phyloP scores from a whole-genome alignment of 2,888 invertebrate genomes.

The Drosophila hamatofila region DNA sequence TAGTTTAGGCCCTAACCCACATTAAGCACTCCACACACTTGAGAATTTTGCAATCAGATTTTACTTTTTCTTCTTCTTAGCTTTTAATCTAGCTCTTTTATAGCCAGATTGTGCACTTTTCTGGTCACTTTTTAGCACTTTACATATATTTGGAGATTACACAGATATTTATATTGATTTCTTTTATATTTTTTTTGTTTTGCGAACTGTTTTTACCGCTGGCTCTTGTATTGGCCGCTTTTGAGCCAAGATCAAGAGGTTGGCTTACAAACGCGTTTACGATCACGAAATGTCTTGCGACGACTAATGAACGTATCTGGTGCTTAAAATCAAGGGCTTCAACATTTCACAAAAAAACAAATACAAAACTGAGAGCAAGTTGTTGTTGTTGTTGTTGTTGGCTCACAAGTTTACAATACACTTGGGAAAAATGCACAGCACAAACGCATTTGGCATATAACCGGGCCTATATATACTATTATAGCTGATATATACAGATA shows the following conservation, averaged over 20 bases:
- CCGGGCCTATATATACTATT: constrained; percentile 60
- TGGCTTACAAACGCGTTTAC: constrained; percentile 75
- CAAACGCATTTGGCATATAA: constrained; percentile 63
- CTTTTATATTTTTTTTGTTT: background rate
- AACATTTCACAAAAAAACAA: constrained; percentile 79
- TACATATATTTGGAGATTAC: background rate
- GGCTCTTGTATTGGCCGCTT: constrained; percentile 34
- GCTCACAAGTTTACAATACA: constrained; percentile 67
- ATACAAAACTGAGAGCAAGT: constrained; percentile 36
- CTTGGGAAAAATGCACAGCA: constrained; percentile 80
- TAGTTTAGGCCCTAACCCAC: constrained; percentile 72
- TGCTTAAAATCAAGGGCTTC: constrained; percentile 84
- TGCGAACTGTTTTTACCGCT: constrained; percentile 33
- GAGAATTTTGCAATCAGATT: constrained; percentile 58
- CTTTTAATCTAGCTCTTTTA: constrained; percentile 16
- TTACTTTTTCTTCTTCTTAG: constrained; percentile 28
- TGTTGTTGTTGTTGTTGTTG: constrained; percentile 27
- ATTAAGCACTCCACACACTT: constrained; percentile 52
- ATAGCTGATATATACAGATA: constrained; percentile 26
- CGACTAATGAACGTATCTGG: constrained; percentile 82
- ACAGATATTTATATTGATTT: background rate
- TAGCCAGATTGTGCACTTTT: constrained; percentile 4
- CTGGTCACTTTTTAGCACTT: constrained; percentile 12
- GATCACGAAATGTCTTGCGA: constrained; percentile 81
- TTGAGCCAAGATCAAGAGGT: constrained; percentile 51